Conservation (phyloP, 2,113 vertebrate species). For the Oriolus oriolus region DNA sequence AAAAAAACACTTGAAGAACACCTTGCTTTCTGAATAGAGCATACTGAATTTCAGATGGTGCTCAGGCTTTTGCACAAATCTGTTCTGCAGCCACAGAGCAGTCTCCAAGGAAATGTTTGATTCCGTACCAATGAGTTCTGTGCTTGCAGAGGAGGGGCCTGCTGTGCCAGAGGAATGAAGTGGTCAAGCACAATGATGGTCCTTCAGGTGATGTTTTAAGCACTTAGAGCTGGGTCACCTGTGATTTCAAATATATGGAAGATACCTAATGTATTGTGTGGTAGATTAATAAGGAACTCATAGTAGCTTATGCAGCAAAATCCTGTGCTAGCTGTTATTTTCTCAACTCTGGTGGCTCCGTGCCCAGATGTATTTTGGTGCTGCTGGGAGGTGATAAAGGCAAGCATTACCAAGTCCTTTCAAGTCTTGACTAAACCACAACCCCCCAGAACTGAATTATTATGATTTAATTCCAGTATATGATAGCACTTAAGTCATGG, state of each 20-base stretch:
- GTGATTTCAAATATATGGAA: background rate
- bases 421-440: conserved; percentile 16
- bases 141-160: background rate
- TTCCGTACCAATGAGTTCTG: background rate
- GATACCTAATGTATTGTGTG: background rate
- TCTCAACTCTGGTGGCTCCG: conserved; percentile 11
- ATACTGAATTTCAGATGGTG: background rate
- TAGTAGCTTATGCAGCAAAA: conserved; percentile 33
- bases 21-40: background rate
- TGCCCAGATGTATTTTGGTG: conserved; percentile 50
- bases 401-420: conserved; percentile 34
- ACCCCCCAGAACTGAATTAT: conserved; percentile 6
- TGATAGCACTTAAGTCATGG: conserved; percentile 42
- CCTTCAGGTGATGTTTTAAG: background rate
- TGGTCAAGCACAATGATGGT: background rate
- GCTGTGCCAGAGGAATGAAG: background rate
- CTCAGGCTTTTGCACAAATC: background rate
- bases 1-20: background rate
- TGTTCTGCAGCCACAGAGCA: background rate
- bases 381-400: conserved; percentile 53
- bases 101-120: background rate
- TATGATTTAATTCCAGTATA: conserved; percentile 44
- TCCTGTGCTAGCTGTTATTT: conserved; percentile 20
- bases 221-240: background rate
- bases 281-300: background rate